phyloP scores from a whole-genome alignment of 2,113 vertebrate genomes.

The Melanostigma gelatinosum region DNA sequence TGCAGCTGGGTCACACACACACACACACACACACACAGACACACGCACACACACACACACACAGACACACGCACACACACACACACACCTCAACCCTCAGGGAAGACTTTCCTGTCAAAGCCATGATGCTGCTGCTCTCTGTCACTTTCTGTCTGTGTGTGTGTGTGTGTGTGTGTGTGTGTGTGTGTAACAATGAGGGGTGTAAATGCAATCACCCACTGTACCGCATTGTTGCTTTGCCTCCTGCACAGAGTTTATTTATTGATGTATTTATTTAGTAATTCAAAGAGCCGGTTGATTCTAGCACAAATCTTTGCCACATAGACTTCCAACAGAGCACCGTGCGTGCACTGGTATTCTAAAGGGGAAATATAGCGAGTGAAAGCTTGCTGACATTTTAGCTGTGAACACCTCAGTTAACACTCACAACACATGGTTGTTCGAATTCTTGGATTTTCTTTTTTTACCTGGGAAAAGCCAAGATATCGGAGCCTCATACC shows the following conservation, averaged over 20 bases:
- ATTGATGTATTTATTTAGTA: not conserved
- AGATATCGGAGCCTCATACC: not conserved
- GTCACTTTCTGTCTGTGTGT: conserved; percentile 1
- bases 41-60: not conserved
- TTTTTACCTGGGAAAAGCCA: not conserved
- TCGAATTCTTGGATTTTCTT: not conserved
- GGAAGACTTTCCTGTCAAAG: conserved; percentile 17
- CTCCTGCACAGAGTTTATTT: not conserved
- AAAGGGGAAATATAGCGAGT: not conserved
- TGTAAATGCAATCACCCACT: not conserved
- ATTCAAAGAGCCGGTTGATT: not conserved
- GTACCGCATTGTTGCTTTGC: no score
- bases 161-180: not conserved
- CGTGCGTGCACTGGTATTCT: not conserved
- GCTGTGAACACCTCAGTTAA: not conserved
- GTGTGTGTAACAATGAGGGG: not conserved
- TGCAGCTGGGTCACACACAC: conserved; percentile 46
- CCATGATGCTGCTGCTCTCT: not conserved
- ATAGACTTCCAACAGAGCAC: not conserved
- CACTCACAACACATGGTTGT: not conserved
- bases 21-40: conserved; percentile 23
- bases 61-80: conserved; percentile 3
- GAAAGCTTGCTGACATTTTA: not conserved
- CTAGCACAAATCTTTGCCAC: not conserved
- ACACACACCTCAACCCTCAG: not conserved